Evolutionary conservation across 1,140 invertebrate genomes (phyloP).

Genomic region (Gonatopus flavifemur): DNA sequence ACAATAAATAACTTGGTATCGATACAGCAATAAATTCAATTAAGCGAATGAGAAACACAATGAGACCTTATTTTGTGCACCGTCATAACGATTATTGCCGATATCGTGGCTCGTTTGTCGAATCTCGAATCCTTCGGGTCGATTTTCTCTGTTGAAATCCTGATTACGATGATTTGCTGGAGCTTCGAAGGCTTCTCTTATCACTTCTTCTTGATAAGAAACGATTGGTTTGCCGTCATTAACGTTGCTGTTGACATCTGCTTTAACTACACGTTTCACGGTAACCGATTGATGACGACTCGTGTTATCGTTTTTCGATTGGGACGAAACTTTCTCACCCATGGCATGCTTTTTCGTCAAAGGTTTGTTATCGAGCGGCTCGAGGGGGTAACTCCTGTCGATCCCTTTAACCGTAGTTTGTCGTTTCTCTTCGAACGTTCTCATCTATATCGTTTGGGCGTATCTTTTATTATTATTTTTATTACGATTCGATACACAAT

Average conservation of each 20-base stretch:
- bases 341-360: conserved; percentile 52
- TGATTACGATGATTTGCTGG: conserved; percentile 10
- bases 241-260: conserved; percentile 47
- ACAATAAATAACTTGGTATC: not conserved
- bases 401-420: conserved; percentile 70
- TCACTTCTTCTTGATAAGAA: conserved; percentile 42
- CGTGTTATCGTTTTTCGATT: conserved; percentile 41
- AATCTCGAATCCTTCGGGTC: conserved; percentile 30
- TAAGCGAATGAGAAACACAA: too few relatives aligned
- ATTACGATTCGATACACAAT: conserved; percentile 53
- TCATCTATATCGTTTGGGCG: too few relatives aligned
- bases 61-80: conserved; percentile 30
- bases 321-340: conserved; percentile 34
- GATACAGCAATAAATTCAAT: too few relatives aligned
- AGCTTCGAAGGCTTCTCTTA: conserved; percentile 28
- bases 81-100: conserved; percentile 30
- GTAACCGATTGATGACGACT: conserved; percentile 47
- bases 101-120: conserved; percentile 30
- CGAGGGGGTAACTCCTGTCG: conserved; percentile 78
- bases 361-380: conserved; percentile 63
- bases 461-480: too few relatives aligned
- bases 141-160: conserved; percentile 27
- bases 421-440: conserved; percentile 78
- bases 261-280: conserved; percentile 38
- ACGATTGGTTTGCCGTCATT: conserved; percentile 50